Evolutionary conservation across 2,797 vertebrate species (phyloP), one percentile per base, ranked within the genome.

Genomic region (Clarias platycephalus): DNA sequence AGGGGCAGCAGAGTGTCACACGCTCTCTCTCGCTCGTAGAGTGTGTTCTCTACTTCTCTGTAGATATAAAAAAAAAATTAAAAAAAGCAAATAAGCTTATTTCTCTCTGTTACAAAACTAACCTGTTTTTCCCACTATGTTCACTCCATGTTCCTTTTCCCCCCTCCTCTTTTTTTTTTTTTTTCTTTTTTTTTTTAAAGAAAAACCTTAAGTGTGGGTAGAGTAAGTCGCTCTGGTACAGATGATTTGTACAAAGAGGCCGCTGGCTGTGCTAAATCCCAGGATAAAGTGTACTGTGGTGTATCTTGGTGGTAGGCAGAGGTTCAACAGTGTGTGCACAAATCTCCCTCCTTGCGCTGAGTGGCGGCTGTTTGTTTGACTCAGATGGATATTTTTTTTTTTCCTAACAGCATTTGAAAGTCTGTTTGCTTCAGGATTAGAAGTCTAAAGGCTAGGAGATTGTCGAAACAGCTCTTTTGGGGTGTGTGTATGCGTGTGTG

Each of bases 1-100:
- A 87, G 88, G 84, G 85, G 74, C 85, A 87, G 79, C 85, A 89
- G 70, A 87, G 88, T 82, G 84, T 82, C 72, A 12, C 64, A 44
- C 12, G 13, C 64, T n/a, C 62, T 76, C 26, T 76, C 26, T 58
- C 53, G 31, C 40, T 72, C 40, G 20, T 13, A n/a, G n/a, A n/a
- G 68, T 40, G 67, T 70, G 34, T 55, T 12, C 37, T 34, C 66
- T 24, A 13, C 24, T 79, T 79, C 31, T 70, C 63, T 40, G 8
- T 57, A 31, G 4, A 68, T 4, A 15, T 72, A 22, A 44, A 80
- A 75, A 24, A 22, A 34, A 49, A n/a, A n/a, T n/a, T n/a, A n/a
- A n/a, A n/a, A 53, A 80, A 66, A 74, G 49, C 13, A 37, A 62
- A 80, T 71, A 55, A 9, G 44, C 1, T 70, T 53, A 68, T 72